Evolutionary conservation across 2,113 vertebrate genomes (phyloP).

Genomic region (Nematolebias whitei): DNA sequence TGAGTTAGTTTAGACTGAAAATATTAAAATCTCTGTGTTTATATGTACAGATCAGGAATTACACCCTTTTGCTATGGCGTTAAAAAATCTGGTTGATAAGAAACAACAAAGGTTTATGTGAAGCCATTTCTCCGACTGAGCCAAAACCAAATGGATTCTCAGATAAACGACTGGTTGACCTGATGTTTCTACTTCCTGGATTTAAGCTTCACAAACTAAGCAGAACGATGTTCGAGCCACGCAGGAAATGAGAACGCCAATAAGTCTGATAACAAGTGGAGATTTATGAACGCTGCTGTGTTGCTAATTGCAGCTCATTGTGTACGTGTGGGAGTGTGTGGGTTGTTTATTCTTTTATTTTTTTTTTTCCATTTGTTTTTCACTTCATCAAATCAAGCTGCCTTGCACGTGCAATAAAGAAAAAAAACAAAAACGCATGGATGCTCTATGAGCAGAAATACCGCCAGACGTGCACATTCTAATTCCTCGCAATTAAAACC

Average conservation of each 20-base stretch:
- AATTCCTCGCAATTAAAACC: slow-evolving; percentile 50
- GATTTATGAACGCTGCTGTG: slow-evolving; percentile 56
- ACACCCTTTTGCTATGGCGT: neutral
- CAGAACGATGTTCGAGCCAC: slow-evolving; percentile 4
- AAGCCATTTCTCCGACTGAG: too few relatives aligned
- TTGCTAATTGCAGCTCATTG: slow-evolving; percentile 63
- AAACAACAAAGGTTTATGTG: too few relatives aligned
- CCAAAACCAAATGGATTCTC: neutral
- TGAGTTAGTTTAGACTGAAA: neutral
- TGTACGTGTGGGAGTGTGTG: slow-evolving; percentile 37
- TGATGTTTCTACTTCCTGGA: neutral
- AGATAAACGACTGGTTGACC: neutral
- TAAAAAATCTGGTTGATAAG: too few relatives aligned
- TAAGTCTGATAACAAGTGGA: slow-evolving; percentile 42
- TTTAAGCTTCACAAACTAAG: neutral
- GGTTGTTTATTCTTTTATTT: slow-evolving; percentile 23
- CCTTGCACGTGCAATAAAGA: slow-evolving; percentile 29
- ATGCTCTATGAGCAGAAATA: slow-evolving; percentile 33
- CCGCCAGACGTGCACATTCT: slow-evolving; percentile 21
- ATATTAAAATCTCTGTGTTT: neutral
- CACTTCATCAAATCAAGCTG: slow-evolving; percentile 53
- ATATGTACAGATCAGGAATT: neutral
- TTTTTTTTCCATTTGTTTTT: slow-evolving; percentile 12
- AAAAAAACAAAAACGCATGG: slow-evolving; percentile 7
- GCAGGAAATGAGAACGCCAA: slow-evolving; percentile 15